phyloP scores from a whole-genome alignment of 2,113 vertebrate genomes.

The Glaucomys volans region DNA sequence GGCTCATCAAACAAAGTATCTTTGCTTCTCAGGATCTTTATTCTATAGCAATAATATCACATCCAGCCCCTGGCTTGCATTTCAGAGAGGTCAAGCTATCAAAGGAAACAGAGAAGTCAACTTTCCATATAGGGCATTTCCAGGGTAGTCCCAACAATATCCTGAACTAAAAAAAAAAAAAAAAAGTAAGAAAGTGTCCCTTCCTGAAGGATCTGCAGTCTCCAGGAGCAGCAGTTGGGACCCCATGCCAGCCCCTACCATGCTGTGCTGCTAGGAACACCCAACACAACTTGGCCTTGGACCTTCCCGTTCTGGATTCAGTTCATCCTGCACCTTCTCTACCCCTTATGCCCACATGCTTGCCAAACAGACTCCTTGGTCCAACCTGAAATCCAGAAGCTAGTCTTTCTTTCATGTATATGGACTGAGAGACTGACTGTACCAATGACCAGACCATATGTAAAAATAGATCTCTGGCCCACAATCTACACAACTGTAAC shows the following conservation, averaged over 20 bases:
- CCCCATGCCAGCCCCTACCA: not conserved
- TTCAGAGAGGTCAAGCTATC: not conserved
- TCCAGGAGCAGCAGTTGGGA: not conserved
- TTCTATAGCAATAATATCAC: not conserved
- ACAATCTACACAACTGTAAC: not conserved
- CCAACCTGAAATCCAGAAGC: not conserved
- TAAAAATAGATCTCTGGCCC: not conserved
- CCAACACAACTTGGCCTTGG: fast-evolving
- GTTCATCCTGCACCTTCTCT: not conserved
- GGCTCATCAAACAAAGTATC: not conserved
- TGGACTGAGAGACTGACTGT: not conserved
- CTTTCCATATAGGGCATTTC: not conserved
- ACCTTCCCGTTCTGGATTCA: not conserved
- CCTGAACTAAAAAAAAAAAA: not conserved
- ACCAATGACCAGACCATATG: not conserved
- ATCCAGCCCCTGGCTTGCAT: not conserved
- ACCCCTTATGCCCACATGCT: not conserved
- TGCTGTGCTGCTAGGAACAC: not conserved
- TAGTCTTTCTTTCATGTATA: not conserved
- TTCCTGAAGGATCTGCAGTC: not conserved
- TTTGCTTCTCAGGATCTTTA: constrained; percentile 59
- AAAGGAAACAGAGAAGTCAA: not conserved
- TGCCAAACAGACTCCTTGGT: not conserved
- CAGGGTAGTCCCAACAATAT: not conserved
- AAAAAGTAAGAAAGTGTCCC: no score